A percentile compares a stretch with the other conserved stretches of the same genome.
Conservation (phyloP, 2,797 vertebrate genomes). For the Natrix natrix region DNA sequence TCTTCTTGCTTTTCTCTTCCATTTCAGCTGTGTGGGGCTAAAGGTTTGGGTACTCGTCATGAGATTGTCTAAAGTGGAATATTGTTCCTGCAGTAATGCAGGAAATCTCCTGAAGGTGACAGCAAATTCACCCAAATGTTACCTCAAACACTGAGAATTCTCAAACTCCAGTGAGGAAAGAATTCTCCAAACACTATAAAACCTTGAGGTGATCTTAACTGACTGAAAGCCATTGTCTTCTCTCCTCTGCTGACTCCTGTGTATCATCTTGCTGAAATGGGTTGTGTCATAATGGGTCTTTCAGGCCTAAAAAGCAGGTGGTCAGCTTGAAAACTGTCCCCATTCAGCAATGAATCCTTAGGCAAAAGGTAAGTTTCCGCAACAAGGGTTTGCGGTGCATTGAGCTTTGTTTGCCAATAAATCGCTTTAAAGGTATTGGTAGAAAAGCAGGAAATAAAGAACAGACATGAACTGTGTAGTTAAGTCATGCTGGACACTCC, state of each 20-base stretch:
- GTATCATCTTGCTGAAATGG: neutral
- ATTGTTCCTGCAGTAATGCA: neutral
- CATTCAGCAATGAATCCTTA: neutral
- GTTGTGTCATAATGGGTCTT: conserved; percentile 14
- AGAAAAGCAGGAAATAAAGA: neutral
- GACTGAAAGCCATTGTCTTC: neutral
- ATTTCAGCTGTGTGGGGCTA: rapidly evolving
- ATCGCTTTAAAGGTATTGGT: neutral
- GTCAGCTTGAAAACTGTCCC: neutral
- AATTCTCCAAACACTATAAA: neutral
- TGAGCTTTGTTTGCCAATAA: neutral
- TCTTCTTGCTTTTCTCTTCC: neutral
- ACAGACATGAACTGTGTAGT: neutral
- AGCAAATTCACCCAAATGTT: neutral
- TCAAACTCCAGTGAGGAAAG: neutral
- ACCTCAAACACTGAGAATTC: neutral
- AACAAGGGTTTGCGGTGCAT: no score
- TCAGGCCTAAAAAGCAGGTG: neutral
- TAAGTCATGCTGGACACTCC: neutral
- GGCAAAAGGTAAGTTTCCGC: neutral
- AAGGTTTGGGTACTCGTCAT: neutral
- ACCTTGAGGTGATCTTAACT: neutral
- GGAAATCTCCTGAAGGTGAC: neutral
- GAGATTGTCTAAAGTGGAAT: rapidly evolving
- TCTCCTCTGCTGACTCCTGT: neutral